These are phyloP conservation scores for Craterocephalus amniculus DNA, from an alignment of 2,797 vertebrate genomes.

Conservation along the genomic window DNA sequence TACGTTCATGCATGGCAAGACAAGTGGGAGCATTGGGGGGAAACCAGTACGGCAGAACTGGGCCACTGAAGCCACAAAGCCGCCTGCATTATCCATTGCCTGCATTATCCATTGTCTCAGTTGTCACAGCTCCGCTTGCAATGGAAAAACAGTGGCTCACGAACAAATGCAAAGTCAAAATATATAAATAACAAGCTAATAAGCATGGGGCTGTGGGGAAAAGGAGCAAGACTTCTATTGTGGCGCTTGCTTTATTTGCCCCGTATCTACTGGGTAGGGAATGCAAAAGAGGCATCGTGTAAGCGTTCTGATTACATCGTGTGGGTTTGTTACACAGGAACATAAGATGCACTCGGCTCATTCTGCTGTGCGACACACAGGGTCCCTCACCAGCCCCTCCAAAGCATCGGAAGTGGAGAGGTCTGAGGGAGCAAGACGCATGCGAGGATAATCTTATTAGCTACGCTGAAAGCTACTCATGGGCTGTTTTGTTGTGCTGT, in stretches of 20 bases:
- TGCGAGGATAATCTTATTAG: slow-evolving; percentile 84
- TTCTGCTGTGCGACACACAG: slow-evolving; percentile 60
- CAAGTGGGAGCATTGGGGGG: slow-evolving; percentile 48
- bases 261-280: slow-evolving; percentile 80
- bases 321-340: slow-evolving; percentile 84
- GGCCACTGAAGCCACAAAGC: slow-evolving; percentile 60
- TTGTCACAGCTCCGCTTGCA: slow-evolving; percentile 48
- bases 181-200: slow-evolving; percentile 79
- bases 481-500: slow-evolving; percentile 58
- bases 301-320: slow-evolving; percentile 86
- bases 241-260: slow-evolving; percentile 70
- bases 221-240: slow-evolving; percentile 72
- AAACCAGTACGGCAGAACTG: slow-evolving; percentile 51
- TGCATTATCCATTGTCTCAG: slow-evolving; percentile 65
- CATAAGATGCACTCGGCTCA: slow-evolving; percentile 79
- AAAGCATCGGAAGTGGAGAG: slow-evolving; percentile 80
- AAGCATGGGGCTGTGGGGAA: slow-evolving; percentile 63
- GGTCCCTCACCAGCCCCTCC: slow-evolving; percentile 73
- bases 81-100: no score
- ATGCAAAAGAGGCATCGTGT: slow-evolving; percentile 79
- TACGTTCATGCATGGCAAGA: slow-evolving; percentile 34
- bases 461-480: slow-evolving; percentile 68
- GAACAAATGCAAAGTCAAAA: slow-evolving; percentile 75
- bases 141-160: slow-evolving; percentile 59
- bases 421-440: slow-evolving; percentile 75